Evolutionary conservation across 2,797 vertebrate species (phyloP), one percentile per base, ranked within the genome.

Genomic region (Lagodon rhomboides): DNA sequence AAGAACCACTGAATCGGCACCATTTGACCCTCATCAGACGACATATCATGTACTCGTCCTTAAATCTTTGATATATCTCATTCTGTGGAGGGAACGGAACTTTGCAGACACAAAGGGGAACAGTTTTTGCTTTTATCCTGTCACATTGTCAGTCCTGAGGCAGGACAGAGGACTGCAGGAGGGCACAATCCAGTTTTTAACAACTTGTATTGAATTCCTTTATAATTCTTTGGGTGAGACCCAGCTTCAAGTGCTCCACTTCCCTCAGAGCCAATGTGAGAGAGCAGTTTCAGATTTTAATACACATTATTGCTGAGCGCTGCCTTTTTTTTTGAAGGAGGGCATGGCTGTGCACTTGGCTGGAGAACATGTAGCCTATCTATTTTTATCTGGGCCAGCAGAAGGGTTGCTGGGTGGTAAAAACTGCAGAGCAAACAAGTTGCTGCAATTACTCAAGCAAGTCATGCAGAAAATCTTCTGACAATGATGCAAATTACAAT

Each of bases 371-470:
- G 81, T n/a, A 58, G 78, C 38, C 63, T 73, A 78, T 90, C 85
- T 90, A 88, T 89, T 92, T 92, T 89, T 91, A 91, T 91, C 86
- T 85, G 64, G 53, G 56, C 44, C 63, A 47, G 80, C 83, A 90
- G 77, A 89, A 82, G 77, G 73, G 41, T 71, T 86, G 76, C 80
- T 83, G 63, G 71, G 82, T 74, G 73, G 66, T 44, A 78, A 80
- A 80, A 90, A 87, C 67, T 90, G 87, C 86, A 80, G 83, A 30
- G 87, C 83, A 88, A 91, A 91, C 78, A 92, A 87, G 85, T 89
- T 89, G 85, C 59, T 71, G 79, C 78, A 89, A 88, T 87, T 84
- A 91, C 18, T 0, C 64, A 74, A 77, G 79, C 59, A 74, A 91
- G 72, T 53, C 88, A 86, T 82, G 89, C 90, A 85, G 80, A 89